Percentiles rank a stretch among this genome's conserved stretches.
phyloP scores from a whole-genome alignment of 2,888 invertebrate species.

The Timema cristinae region DNA sequence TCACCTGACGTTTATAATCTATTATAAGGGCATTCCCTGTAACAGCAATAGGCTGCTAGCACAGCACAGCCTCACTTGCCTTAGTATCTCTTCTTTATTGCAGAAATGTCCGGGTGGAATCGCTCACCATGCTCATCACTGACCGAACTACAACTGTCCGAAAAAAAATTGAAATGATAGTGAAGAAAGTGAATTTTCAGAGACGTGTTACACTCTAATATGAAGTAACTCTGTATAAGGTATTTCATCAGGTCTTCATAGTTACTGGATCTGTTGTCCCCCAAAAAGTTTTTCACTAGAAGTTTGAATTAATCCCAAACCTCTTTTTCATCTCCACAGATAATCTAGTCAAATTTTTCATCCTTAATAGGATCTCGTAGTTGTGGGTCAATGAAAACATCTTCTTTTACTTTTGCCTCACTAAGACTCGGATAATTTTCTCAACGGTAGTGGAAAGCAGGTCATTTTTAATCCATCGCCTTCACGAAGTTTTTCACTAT shows the following conservation, averaged over 20 bases:
- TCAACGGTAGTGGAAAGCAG: slow-evolving; percentile 8
- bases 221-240: background rate
- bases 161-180: too few relatives aligned
- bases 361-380: slow-evolving; percentile 1
- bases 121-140: too few relatives aligned
- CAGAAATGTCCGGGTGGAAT: too few relatives aligned
- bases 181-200: too few relatives aligned
- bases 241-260: background rate
- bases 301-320: slow-evolving; percentile 12
- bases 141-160: too few relatives aligned
- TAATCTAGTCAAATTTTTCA: background rate
- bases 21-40: too few relatives aligned
- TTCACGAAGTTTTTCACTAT: background rate
- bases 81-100: too few relatives aligned
- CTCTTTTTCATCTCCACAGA: slow-evolving; percentile 5
- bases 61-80: too few relatives aligned
- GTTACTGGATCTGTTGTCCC: background rate
- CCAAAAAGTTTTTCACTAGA: background rate
- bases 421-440: slow-evolving; percentile 3
- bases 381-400: slow-evolving; percentile 10
- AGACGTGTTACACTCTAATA: too few relatives aligned
- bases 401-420: slow-evolving; percentile 16
- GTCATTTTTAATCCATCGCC: background rate
- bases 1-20: too few relatives aligned
- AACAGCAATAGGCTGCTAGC: too few relatives aligned